These are phyloP conservation scores for Zaprionus bogoriensis DNA, from an alignment of 2,888 invertebrate species.

Conservation along the genomic window DNA sequence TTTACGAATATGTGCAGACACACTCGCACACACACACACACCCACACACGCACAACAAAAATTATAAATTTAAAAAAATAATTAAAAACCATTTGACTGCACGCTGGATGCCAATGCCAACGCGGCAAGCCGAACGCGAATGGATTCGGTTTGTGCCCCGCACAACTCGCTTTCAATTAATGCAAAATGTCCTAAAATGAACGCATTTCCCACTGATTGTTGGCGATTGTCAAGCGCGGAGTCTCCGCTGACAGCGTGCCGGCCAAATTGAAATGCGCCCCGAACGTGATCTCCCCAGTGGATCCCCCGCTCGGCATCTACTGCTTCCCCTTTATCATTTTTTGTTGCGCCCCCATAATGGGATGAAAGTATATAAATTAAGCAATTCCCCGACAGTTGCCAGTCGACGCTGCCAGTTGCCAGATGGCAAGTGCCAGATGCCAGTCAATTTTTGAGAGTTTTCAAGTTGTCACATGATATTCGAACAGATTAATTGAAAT, in stretches of 20 bases:
- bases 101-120: constrained; percentile 28
- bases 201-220: constrained; percentile 70
- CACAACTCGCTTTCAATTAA: constrained; percentile 67
- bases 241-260: constrained; percentile 39
- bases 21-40: neutral
- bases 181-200: constrained; percentile 74
- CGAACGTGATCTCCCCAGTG: constrained; percentile 50
- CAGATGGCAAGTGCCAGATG: constrained; percentile 23
- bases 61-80: constrained; percentile 77
- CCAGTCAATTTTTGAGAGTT: constrained; percentile 43
- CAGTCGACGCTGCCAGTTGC: constrained; percentile 11
- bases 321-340: constrained; percentile 9
- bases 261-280: constrained; percentile 61
- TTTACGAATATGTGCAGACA: constrained; percentile 34
- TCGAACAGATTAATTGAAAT: constrained; percentile 27
- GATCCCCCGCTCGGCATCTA: neutral
- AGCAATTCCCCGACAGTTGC: constrained; percentile 27
- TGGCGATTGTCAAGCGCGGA: constrained; percentile 62
- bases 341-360: constrained; percentile 38
- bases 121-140: constrained; percentile 10
- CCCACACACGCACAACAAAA: constrained; percentile 27
- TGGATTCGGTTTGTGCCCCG: constrained; percentile 31
- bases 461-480: constrained; percentile 36
- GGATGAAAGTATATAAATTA: constrained; percentile 51
- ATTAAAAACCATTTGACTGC: constrained; percentile 69